Base-by-base conservation (phyloP, 2,888 invertebrate species). In the Pemphredon lugubris region DNA sequence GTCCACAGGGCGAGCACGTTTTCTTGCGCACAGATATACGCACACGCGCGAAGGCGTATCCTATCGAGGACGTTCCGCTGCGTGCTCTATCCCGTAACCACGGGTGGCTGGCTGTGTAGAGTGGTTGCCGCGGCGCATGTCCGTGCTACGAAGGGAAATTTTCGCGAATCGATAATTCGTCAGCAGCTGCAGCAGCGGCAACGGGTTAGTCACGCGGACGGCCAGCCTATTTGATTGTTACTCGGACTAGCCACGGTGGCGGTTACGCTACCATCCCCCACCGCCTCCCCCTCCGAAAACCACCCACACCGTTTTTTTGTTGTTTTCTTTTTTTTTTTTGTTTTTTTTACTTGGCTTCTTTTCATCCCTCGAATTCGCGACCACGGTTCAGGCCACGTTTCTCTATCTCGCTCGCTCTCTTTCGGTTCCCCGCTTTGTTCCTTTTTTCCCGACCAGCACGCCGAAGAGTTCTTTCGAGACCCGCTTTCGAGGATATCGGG, bases 111-210 rank as follows among this genome's bases (percentile, higher is more conserved):
- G 75, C n/a, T n/a, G n/a, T n/a, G 77, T 77, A 55, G 79, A 71
- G 77, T 67, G 73, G 68, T 70, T 67, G 21, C 9, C 34, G 47
- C 64, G 74, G 85, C 85, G 84, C 86, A 83, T 84, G 85, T 79
- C 77, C 71, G 73, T 63, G 63, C 34, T 58, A 57, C 70, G 73
- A 82, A 83, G 81, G 75, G 83, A 82, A 85, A 85, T 85, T 84
- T 84, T 82, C 81, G 74, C 79, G 74, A 86, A 88, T 88, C 88
- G 87, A 88, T 88, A 87, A 87, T 86, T 87, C 80, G 82, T 80
- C 59, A 85, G 79, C 86, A 83, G 84, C 86, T 87, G 84, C 86
- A 83, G 77, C 79, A 76, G 82, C 82, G 79, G 82, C 79, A 74
- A 81, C 75, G 83, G 82, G 83, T 87, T 85, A 85, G 87, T 86